These are phyloP conservation scores for Encarsia formosa DNA, from an alignment of 2,888 invertebrate genomes.

Conservation along the genomic window DNA sequence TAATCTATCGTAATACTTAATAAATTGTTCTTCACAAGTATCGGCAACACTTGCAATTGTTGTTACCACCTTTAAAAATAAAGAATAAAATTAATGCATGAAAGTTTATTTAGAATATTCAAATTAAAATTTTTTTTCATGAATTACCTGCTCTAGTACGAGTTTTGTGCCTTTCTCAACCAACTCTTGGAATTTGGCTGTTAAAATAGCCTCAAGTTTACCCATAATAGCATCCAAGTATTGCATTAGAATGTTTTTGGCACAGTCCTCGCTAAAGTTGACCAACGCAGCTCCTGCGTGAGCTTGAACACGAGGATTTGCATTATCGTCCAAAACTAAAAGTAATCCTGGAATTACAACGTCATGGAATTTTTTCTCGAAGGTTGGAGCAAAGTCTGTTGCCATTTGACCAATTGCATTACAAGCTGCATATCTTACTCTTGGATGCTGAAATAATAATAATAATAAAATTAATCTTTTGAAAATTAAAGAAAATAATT, in stretches of 20 bases:
- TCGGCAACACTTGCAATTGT: conserved; percentile 98
- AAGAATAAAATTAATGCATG: not conserved
- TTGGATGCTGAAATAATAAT: conserved; percentile 65
- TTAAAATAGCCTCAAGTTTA: conserved; percentile 85
- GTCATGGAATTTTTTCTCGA: conserved; percentile 97
- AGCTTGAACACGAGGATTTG: conserved; percentile 84
- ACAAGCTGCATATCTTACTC: conserved; percentile 95
- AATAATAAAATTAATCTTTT: conserved; percentile 5
- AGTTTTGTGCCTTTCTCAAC: conserved; percentile 92
- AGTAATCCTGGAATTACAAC: conserved; percentile 90
- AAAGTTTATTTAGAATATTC: conserved; percentile 5
- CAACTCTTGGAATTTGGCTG: conserved; percentile 89
- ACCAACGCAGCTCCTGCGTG: conserved; percentile 92
- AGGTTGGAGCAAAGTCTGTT: conserved; percentile 93
- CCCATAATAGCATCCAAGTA: conserved; percentile 89
- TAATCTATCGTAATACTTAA: conserved; percentile 85
- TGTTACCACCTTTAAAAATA: conserved; percentile 68
- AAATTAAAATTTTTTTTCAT: conserved; percentile 5
- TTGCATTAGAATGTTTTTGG: conserved; percentile 84
- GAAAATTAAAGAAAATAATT: conserved; percentile 10
- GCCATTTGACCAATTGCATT: conserved; percentile 99
- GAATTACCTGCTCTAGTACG: conserved; percentile 79
- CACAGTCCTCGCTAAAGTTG: conserved; percentile 99
- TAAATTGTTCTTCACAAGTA: conserved; percentile 94
- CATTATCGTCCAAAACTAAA: conserved; percentile 82